Conservation (phyloP, 2,888 invertebrate species). For the Bimastos eiseni region DNA sequence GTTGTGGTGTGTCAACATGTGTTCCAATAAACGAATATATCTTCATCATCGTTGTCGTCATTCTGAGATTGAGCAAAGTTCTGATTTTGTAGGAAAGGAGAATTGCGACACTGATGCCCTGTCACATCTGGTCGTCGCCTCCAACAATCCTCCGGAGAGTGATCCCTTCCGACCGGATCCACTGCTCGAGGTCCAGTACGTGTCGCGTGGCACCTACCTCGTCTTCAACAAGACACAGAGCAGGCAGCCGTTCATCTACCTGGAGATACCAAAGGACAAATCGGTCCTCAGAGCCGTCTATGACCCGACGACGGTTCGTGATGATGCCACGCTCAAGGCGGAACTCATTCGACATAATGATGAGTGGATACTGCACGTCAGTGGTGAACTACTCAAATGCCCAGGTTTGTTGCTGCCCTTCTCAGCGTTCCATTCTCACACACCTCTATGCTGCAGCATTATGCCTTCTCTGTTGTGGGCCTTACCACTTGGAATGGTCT, state of each 20-base stretch:
- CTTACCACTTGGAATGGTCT: too few relatives aligned
- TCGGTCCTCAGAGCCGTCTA: slow-evolving; percentile 52
- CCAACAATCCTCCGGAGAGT: slow-evolving; percentile 33
- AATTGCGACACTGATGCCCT: slow-evolving; percentile 43
- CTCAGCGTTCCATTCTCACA: too few relatives aligned
- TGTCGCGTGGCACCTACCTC: slow-evolving; percentile 35
- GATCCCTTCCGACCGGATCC: slow-evolving; percentile 42
- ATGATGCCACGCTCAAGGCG: slow-evolving; percentile 49
- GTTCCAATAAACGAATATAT: too few relatives aligned
- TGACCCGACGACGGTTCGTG: slow-evolving; percentile 48
- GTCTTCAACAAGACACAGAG: slow-evolving; percentile 43
- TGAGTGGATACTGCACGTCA: slow-evolving; percentile 41
- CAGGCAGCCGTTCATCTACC: slow-evolving; percentile 45
- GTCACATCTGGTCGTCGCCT: slow-evolving; percentile 39
- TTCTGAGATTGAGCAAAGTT: background rate
- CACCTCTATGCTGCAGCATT: too few relatives aligned
- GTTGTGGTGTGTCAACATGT: too few relatives aligned
- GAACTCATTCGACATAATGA: slow-evolving; percentile 47
- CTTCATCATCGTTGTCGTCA: background rate
- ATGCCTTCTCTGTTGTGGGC: too few relatives aligned
- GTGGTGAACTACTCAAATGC: slow-evolving; percentile 43
- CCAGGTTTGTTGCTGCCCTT: slow-evolving; percentile 39
- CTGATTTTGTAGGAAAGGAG: slow-evolving; percentile 27
- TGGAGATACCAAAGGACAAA: slow-evolving; percentile 47
- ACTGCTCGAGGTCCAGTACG: slow-evolving; percentile 39